Evolutionary conservation across 53 echinoderm and acorn worm species (phyloP).

Genomic region (Paracentrotus lividus): DNA sequence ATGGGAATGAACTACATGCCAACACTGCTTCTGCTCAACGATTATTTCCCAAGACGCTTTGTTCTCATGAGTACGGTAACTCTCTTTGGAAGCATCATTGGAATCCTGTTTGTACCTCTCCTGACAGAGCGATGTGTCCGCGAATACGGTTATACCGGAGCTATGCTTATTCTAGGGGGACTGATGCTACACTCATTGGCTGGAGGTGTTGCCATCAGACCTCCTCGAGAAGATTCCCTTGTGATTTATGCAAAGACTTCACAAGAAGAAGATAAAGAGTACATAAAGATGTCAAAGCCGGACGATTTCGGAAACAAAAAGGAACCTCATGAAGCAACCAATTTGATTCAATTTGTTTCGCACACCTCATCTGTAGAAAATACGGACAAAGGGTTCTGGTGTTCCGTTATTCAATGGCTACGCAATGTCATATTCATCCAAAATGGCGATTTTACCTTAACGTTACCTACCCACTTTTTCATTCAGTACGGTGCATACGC

Average conservation of each 20-base stretch:
- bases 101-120: neutral
- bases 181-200: neutral
- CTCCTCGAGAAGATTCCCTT: neutral
- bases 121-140: neutral
- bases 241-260: neutral
- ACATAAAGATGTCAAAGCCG: neutral
- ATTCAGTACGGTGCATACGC: neutral
- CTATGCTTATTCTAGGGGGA: neutral
- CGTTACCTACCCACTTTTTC: neutral
- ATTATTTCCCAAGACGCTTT: neutral
- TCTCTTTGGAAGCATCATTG: neutral
- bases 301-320: neutral
- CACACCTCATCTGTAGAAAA: neutral
- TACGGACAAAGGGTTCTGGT: neutral
- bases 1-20: slow-evolving; percentile 16
- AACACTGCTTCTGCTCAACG: neutral
- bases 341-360: neutral
- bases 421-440: neutral
- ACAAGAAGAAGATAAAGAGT: neutral
- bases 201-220: neutral
- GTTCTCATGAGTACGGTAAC: neutral
- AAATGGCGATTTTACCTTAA: neutral
- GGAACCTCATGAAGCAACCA: neutral
- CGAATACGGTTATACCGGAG: neutral
- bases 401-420: neutral